These are phyloP conservation scores for Tachystola acroxantha DNA, from an alignment of 2,888 invertebrate genomes.

Conservation along the genomic window DNA sequence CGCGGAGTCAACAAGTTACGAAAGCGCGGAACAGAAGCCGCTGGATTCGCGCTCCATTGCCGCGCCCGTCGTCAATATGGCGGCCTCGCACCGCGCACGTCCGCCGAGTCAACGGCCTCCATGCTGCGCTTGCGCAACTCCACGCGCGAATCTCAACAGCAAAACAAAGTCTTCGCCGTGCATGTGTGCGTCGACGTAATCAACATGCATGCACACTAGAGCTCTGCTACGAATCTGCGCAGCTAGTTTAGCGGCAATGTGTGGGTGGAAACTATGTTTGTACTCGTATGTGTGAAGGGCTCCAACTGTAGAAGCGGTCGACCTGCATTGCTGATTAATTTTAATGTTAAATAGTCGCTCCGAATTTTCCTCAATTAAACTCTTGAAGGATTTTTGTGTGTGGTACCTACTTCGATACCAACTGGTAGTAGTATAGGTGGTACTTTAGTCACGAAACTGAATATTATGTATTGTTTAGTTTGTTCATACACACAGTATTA, in stretches of 20 bases:
- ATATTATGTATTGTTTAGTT: no score
- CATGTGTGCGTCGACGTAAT: slow-evolving; percentile 32
- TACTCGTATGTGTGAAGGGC: slow-evolving; percentile 61
- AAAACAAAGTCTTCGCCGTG: slow-evolving; percentile 62
- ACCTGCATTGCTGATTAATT: slow-evolving; percentile 60
- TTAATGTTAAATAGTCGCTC: slow-evolving; percentile 57
- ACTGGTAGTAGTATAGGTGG: no score
- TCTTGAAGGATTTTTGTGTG: slow-evolving; percentile 38
- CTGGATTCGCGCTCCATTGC: slow-evolving; percentile 67
- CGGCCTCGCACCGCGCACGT: slow-evolving; percentile 48
- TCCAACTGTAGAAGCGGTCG: slow-evolving; percentile 48
- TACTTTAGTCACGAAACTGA: no score
- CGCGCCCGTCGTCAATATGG: slow-evolving; percentile 47
- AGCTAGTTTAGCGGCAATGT: slow-evolving; percentile 19
- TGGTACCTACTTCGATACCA: background rate
- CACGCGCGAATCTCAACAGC: slow-evolving; percentile 76
- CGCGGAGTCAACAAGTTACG: slow-evolving; percentile 45
- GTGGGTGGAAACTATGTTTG: slow-evolving; percentile 18
- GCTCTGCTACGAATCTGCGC: slow-evolving; percentile 28
- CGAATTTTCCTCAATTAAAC: slow-evolving; percentile 53
- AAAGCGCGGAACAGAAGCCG: slow-evolving; percentile 60
- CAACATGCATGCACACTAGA: slow-evolving; percentile 2
- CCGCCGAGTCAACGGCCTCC: slow-evolving; percentile 73
- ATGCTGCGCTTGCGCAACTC: slow-evolving; percentile 70
- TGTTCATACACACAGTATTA: no score